Conservation (phyloP, 1,140 invertebrate genomes). For the Bombus haemorrhoidalis region DNA sequence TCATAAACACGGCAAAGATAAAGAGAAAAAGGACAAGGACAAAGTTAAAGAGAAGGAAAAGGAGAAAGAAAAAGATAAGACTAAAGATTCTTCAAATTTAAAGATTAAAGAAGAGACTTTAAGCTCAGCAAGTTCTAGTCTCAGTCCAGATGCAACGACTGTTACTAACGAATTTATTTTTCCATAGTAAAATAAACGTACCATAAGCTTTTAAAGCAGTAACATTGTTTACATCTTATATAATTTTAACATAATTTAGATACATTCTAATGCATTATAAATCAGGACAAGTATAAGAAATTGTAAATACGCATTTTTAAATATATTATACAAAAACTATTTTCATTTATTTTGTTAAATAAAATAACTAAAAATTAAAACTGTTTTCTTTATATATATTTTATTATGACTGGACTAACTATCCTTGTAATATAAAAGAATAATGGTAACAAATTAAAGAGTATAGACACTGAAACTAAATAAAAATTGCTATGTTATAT, state of each 20-base stretch:
- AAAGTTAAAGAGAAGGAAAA: constrained; percentile 80
- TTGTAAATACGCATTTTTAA: constrained; percentile 46
- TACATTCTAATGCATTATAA: constrained; percentile 20
- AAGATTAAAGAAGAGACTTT: constrained; percentile 85
- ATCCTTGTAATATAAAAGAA: neutral
- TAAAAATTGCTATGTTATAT: neutral
- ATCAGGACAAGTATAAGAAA: neutral
- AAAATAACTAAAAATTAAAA: constrained; percentile 20
- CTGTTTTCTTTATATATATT: neutral
- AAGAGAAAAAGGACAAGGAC: constrained; percentile 78
- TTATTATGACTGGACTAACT: neutral
- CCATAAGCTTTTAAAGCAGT: neutral
- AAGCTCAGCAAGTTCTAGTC: constrained; percentile 86
- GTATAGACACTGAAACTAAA: neutral
- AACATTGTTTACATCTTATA: constrained; percentile 33
- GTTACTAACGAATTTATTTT: constrained; percentile 76
- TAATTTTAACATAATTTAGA: constrained; percentile 46
- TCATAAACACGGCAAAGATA: constrained; percentile 82
- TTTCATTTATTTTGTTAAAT: constrained; percentile 43
- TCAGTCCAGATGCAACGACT: constrained; percentile 82
- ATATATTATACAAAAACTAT: constrained; percentile 32
- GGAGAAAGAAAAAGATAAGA: constrained; percentile 78
- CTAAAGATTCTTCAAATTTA: constrained; percentile 76
- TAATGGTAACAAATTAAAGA: neutral
- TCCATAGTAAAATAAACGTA: constrained; percentile 54